Evolutionary conservation across 1,140 invertebrate genomes (phyloP).

Genomic region (Drosophila sucinea): DNA sequence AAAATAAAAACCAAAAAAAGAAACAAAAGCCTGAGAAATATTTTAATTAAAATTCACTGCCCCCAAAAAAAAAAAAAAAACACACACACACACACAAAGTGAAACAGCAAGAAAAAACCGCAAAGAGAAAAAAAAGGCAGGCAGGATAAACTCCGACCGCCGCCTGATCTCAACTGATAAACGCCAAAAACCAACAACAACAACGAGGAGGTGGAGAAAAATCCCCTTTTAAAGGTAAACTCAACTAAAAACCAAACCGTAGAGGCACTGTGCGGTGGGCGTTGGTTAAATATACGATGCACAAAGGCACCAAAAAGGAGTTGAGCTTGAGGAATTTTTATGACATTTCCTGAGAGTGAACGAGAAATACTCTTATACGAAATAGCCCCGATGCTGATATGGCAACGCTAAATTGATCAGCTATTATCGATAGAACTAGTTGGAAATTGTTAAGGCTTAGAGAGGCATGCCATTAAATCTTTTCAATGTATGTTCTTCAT

Average conservation of each 20-base stretch:
- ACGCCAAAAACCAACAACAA: conserved; percentile 73
- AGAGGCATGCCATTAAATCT: too few species aligned
- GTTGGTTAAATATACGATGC: conserved; percentile 63
- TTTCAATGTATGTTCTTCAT: too few species aligned
- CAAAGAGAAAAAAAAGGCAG: conserved; percentile 54
- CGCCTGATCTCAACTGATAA: conserved; percentile 79
- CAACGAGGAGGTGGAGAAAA: conserved; percentile 14
- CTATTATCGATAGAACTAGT: too few species aligned
- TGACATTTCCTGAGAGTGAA: neutral
- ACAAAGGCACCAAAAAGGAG: conserved; percentile 32
- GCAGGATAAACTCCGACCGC: conserved; percentile 64
- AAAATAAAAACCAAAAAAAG: conserved; percentile 1
- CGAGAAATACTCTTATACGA: conserved; percentile 13
- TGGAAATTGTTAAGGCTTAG: too few species aligned
- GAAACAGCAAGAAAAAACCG: conserved; percentile 50
- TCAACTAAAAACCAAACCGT: conserved; percentile 22
- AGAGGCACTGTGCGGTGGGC: conserved; percentile 50
- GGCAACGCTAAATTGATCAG: neutral
- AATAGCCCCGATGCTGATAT: neutral
- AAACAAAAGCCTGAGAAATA: conserved; percentile 76
- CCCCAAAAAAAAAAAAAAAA: conserved; percentile 43
- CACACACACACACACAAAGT: conserved; percentile 3
- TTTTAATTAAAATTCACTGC: conserved; percentile 81
- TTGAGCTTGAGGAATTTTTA: conserved; percentile 15
- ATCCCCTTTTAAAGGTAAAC: conserved; percentile 41